phyloP scores from a whole-genome alignment of 2,888 invertebrate genomes.

The Pogonocherus hispidulus region DNA sequence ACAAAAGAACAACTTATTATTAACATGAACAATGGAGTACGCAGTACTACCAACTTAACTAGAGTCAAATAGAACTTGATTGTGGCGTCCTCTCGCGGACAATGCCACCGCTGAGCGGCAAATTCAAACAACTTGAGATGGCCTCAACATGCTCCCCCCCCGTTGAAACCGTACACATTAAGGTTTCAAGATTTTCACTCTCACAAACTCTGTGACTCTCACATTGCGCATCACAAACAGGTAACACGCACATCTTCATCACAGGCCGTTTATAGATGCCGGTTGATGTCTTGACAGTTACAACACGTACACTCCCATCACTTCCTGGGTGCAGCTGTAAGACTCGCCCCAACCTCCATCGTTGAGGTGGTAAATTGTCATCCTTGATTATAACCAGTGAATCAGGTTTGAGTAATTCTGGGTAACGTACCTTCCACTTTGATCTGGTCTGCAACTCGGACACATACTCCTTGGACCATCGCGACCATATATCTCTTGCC shows the following conservation, averaged over 20 bases:
- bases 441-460: conserved; percentile 4
- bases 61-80: no score
- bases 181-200: no score
- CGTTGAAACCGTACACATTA: no score
- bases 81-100: no score
- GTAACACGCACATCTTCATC: background rate
- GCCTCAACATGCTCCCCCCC: no score
- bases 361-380: conserved; percentile 15
- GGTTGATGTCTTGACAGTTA: background rate
- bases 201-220: no score
- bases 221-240: no score
- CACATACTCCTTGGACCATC: conserved; percentile 17
- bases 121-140: no score
- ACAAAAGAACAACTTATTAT: no score
- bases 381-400: conserved; percentile 24
- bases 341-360: conserved; percentile 5
- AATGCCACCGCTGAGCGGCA: no score
- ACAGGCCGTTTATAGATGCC: conserved; percentile 6
- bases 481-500: conserved; percentile 4
- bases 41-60: no score
- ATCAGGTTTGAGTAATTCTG: background rate
- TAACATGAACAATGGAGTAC: no score
- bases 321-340: background rate
- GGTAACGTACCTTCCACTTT: conserved; percentile 13
- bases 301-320: background rate